Base-by-base conservation (phyloP, 2,113 vertebrate genomes). In the Sula dactylatra region DNA sequence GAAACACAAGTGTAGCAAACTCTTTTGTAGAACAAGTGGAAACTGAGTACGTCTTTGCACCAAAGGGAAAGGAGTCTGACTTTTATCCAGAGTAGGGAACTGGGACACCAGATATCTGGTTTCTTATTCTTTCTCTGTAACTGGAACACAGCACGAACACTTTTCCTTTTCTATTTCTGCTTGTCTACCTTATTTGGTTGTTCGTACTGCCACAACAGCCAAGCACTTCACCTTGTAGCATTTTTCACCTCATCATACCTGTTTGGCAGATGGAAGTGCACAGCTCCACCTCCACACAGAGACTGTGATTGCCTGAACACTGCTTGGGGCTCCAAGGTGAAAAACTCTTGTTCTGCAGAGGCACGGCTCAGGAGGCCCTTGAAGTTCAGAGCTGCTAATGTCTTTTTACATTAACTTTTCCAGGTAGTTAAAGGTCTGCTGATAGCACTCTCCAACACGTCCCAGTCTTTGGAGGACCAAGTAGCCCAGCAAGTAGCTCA, bases 161-260 rank as follows among this genome's bases (percentile, higher is more conserved):
- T 50, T 71, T 45, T 70, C 29, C 17, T 55, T 80, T 76, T 62
- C 29, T 24, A 3, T 47, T 96, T 88, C 55, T 80, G 38, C 13
- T 83, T 66, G 7, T 32, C 61, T 66, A 14, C 2, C 0, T 77
- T 74, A 82, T 71, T 78, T 71, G 10, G 5, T 56, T 83, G 24
- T 9, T 74, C 21, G 32, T 78, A 13, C 50, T 78, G 29, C 13
- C 29, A 24, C 34, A 70, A 10, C 2, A 1, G 8, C 24, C 26
- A 52, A 74, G 38, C 4, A 34, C 47, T 64, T 91, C 16, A 19
- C 1, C 27, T 45, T 0, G 0, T 2, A 50, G 18, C 9, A 8
- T 47, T 96, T 88, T 86, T 78, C 67, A 40, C 32, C 36, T 49
- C 44, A 24, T 40, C 77, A 49, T 38, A 50, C 6, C 20, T 16